Percentiles rank a stretch among this genome's conserved stretches.
phyloP scores from a whole-genome alignment of 2,113 vertebrate genomes.

The Dolichotis patagonum region DNA sequence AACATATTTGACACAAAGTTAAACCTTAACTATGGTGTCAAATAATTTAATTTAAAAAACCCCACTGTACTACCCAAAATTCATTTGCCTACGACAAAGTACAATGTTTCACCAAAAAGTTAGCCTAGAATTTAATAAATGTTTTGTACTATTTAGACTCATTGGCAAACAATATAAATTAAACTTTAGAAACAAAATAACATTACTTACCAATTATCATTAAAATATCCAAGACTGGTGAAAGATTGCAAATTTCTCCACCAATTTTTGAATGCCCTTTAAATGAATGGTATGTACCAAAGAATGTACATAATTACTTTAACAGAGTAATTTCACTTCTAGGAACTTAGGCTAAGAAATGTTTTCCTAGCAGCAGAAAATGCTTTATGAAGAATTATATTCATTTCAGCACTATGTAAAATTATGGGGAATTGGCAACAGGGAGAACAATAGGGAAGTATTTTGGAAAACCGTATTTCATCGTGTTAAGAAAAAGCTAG shows the following conservation, averaged over 20 bases:
- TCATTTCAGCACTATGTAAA: constrained; percentile 61
- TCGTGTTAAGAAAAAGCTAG: not conserved
- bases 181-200: constrained; percentile 44
- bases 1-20: not conserved
- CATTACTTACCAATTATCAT: not conserved
- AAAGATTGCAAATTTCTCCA: constrained; percentile 21
- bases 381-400: constrained; percentile 48
- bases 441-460: constrained; percentile 4
- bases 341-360: constrained; percentile 28
- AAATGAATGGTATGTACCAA: not conserved
- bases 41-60: constrained; percentile 52
- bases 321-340: constrained; percentile 25
- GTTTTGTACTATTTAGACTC: not conserved
- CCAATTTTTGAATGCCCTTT: not conserved
- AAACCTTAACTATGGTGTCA: not conserved
- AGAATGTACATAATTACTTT: not conserved
- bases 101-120: not conserved
- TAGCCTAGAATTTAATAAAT: constrained; percentile 30
- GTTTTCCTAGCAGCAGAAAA: constrained; percentile 36
- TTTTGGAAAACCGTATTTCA: constrained; percentile 52
- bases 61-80: not conserved
- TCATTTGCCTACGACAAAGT: not conserved
- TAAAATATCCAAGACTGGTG: not conserved
- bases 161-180: constrained; percentile 44
- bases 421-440: constrained; percentile 29